Conservation (phyloP, 2,888 invertebrate genomes). For the Antitype chi region DNA sequence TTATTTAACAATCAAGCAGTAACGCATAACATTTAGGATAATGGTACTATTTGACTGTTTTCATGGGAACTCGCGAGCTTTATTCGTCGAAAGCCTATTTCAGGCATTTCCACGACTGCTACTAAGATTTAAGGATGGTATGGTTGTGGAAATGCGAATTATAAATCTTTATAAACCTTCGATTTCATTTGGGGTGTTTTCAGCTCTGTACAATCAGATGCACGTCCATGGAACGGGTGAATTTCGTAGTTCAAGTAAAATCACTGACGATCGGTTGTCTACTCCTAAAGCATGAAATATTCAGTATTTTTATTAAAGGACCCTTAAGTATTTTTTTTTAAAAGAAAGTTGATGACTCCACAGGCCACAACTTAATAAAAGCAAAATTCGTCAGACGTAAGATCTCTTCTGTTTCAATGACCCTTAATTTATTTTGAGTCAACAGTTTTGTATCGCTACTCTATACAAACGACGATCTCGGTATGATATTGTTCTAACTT, state of each 20-base stretch:
- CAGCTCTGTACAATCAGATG: background rate
- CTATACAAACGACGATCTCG: constrained; percentile 3
- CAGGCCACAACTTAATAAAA: background rate
- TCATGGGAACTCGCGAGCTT: constrained; percentile 2
- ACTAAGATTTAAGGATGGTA: constrained; percentile 21
- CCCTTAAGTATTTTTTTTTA: background rate
- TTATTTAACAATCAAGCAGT: constrained; percentile 35
- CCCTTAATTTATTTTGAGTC: background rate
- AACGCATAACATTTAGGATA: constrained; percentile 40
- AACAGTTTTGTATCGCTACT: background rate
- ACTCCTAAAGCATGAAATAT: background rate
- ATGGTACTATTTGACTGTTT: constrained; percentile 21
- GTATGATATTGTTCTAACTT: constrained; percentile 11
- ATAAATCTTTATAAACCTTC: background rate
- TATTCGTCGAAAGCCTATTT: constrained; percentile 1
- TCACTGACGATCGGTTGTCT: background rate
- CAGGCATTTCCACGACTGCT: constrained; percentile 30
- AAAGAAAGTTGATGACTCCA: too few species aligned
- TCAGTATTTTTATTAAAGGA: background rate
- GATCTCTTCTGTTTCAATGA: background rate
- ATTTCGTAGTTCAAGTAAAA: background rate
- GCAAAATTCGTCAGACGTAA: background rate
- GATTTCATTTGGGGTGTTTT: background rate
- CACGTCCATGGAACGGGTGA: background rate
- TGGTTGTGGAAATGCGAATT: background rate